These are phyloP conservation scores for Mizuhopecten yessoensis DNA, from an alignment of 1,140 invertebrate genomes.

Conservation along the genomic window DNA sequence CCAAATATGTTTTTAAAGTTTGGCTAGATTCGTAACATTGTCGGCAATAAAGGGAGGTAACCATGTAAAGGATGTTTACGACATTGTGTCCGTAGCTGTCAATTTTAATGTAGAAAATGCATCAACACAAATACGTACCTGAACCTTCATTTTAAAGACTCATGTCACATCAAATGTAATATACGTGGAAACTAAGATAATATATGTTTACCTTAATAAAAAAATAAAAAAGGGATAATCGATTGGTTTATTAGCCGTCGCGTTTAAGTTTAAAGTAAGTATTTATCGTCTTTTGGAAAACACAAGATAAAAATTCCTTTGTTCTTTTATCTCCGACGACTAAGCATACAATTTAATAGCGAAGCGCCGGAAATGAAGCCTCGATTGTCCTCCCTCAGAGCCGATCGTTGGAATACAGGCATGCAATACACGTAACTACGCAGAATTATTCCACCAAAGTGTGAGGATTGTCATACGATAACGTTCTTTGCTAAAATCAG, in stretches of 20 bases:
- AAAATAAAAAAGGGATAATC: neutral
- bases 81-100: too few relatives aligned
- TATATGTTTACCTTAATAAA: neutral
- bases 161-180: too few relatives aligned
- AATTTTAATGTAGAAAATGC: too few relatives aligned
- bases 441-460: neutral
- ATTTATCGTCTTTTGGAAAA: conserved; percentile 18
- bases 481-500: neutral
- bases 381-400: neutral
- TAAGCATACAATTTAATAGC: conserved; percentile 20
- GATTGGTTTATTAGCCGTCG: neutral
- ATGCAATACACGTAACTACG: neutral
- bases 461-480: neutral
- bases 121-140: too few relatives aligned
- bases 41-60: too few relatives aligned
- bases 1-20: too few relatives aligned
- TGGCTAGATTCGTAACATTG: too few relatives aligned
- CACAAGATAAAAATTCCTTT: neutral
- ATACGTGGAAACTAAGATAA: neutral
- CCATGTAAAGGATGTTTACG: too few relatives aligned
- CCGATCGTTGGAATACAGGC: neutral
- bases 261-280: neutral
- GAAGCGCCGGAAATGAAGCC: neutral
- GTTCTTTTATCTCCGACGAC: conserved; percentile 13
- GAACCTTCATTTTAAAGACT: too few relatives aligned